Evolutionary conservation across 2,888 invertebrate genomes (phyloP).

Genomic region (Yponomeuta plumbellus): DNA sequence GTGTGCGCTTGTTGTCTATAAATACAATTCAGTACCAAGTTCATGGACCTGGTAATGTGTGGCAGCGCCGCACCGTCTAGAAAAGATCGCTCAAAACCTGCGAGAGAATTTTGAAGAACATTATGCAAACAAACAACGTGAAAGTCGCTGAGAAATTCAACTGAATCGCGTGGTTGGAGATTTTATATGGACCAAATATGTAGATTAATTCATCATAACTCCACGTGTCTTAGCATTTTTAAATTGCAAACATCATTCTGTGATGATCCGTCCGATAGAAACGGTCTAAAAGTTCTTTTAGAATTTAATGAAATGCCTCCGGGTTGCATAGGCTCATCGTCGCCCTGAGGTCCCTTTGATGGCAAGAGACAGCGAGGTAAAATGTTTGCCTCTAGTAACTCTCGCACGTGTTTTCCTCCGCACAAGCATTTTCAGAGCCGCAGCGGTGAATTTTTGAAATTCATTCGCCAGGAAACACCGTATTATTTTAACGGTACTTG

Average conservation of each 20-base stretch:
- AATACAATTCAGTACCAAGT: constrained; percentile 51
- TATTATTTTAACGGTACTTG: constrained; percentile 37
- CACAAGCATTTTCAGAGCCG: constrained; percentile 31
- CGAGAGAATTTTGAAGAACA: background rate
- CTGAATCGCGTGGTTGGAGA: background rate
- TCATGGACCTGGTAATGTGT: constrained; percentile 55
- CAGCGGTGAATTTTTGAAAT: constrained; percentile 42
- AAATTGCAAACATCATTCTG: background rate
- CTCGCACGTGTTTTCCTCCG: constrained; percentile 9
- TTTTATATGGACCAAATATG: background rate
- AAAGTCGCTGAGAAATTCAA: background rate
- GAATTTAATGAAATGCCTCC: constrained; percentile 46
- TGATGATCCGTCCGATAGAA: constrained; percentile 23
- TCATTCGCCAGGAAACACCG: constrained; percentile 34
- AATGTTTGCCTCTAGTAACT: constrained; percentile 39
- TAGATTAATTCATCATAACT: background rate
- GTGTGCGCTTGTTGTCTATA: constrained; percentile 34
- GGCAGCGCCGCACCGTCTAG: constrained; percentile 41
- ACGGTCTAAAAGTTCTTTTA: constrained; percentile 20
- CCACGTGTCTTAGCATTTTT: background rate
- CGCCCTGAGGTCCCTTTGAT: constrained; percentile 39
- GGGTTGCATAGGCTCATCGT: constrained; percentile 34
- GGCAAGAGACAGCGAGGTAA: constrained; percentile 27
- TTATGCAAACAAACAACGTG: background rate
- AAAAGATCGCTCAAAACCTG: constrained; percentile 24